Conservation (phyloP, 2,113 vertebrate species). For the Caranx melampygus region DNA sequence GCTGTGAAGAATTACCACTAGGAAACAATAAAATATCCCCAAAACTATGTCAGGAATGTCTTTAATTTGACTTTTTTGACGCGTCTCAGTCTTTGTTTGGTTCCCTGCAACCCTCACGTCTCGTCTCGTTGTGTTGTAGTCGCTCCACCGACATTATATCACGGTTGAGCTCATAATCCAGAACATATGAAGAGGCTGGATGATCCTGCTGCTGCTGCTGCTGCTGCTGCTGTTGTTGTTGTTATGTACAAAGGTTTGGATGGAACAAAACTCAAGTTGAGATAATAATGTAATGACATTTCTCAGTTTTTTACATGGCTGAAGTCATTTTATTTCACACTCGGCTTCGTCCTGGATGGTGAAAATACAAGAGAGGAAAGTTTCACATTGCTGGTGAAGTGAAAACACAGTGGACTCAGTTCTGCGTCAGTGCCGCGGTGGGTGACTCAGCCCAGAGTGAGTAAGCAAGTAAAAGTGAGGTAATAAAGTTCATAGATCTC, state of each 20-base stretch:
- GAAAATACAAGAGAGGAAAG: neutral
- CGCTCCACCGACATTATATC: conserved; percentile 1
- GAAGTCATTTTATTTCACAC: conserved; percentile 9
- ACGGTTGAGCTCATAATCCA: conserved; percentile 11
- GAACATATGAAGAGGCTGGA: conserved; percentile 11
- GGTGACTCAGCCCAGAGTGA: neutral
- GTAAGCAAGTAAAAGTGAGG: neutral
- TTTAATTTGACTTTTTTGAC: conserved; percentile 60
- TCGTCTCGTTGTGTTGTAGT: conserved; percentile 20
- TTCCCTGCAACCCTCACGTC: conserved; percentile 17
- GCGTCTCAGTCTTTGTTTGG: conserved; percentile 24
- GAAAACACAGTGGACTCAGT: neutral
- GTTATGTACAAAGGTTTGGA: neutral
- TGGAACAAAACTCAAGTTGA: neutral
- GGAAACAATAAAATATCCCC: conserved; percentile 62
- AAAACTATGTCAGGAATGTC: conserved; percentile 53
- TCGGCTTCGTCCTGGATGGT: neutral
- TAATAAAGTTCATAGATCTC: neutral
- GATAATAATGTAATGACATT: neutral
- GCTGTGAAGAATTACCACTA: conserved; percentile 52
- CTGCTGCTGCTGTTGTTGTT: no score
- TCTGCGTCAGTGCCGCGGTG: no score
- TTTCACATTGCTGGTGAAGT: neutral
- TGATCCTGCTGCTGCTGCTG: no score
- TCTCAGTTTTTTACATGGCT: neutral